A percentile compares a stretch with the other conserved stretches of the same genome.
phyloP scores from a whole-genome alignment of 35 echinoderm and acorn worm species.

The Apostichopus japonicus region DNA sequence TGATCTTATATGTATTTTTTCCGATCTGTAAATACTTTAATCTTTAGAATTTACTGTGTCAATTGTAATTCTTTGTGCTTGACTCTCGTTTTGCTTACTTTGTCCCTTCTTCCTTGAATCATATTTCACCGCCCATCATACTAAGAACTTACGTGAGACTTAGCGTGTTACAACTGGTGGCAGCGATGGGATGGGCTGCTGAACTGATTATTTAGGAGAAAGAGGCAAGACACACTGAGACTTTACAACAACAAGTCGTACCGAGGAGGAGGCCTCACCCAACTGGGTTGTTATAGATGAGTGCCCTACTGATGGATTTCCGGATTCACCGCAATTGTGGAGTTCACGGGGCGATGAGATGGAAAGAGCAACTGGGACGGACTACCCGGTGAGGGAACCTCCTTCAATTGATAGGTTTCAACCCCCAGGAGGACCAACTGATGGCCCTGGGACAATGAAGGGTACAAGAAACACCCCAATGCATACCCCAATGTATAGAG shows the following conservation, averaged over 20 bases:
- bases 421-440: neutral
- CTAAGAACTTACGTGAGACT: too few relatives aligned
- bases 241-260: neutral
- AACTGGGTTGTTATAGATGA: neutral
- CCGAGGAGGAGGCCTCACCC: neutral
- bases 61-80: too few relatives aligned
- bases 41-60: too few relatives aligned
- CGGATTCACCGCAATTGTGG: neutral
- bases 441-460: neutral
- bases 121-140: too few relatives aligned
- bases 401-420: neutral
- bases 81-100: too few relatives aligned
- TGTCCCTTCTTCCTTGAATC: too few relatives aligned
- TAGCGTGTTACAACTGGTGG: too few relatives aligned
- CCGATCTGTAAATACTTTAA: too few relatives aligned
- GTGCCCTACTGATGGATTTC: neutral
- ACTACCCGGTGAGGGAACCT: neutral
- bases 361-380: too few relatives aligned
- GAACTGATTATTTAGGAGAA: neutral
- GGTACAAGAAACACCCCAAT: too few relatives aligned
- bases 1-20: too few relatives aligned
- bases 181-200: neutral
- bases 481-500: too few relatives aligned
- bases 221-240: neutral
- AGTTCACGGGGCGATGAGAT: neutral